Percentiles rank a stretch among this genome's conserved stretches.
phyloP scores from a whole-genome alignment of 64 coral and sea anemone species.

The Dendrophyllia cribrosa region DNA sequence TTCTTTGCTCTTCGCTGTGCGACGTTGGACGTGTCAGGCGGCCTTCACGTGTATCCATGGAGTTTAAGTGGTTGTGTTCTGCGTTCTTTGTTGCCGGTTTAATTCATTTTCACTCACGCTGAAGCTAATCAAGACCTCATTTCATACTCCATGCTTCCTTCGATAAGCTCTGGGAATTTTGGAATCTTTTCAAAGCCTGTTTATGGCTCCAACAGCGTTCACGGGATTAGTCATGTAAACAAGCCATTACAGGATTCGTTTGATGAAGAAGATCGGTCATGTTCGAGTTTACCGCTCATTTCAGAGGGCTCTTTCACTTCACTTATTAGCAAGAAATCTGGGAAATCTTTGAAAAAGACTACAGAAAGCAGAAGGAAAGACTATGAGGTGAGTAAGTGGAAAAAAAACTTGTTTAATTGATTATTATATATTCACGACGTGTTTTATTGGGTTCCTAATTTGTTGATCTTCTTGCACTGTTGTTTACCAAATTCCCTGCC shows the following conservation, averaged over 20 bases:
- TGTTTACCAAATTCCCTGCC: no score
- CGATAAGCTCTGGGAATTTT: slow-evolving; percentile 7
- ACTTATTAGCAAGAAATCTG: slow-evolving; percentile 51
- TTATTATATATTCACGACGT: no score
- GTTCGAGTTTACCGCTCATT: slow-evolving; percentile 69
- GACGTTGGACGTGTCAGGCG: no score
- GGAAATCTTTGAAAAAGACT: slow-evolving; percentile 9
- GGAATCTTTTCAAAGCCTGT: slow-evolving; percentile 15
- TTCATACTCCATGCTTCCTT: neutral
- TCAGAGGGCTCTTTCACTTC: slow-evolving; percentile 77
- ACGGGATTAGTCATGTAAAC: slow-evolving; percentile 34
- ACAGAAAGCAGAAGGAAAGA: slow-evolving; percentile 2
- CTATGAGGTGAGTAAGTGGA: neutral
- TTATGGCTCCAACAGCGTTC: neutral
- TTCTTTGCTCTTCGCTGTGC: no score
- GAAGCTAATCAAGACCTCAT: neutral
- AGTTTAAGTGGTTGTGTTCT: neutral
- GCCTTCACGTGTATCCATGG: neutral
- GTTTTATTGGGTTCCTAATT: no score
- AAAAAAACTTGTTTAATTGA: neutral
- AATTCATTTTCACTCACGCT: neutral
- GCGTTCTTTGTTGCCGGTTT: neutral
- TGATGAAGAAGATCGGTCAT: neutral
- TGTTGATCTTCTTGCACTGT: no score
- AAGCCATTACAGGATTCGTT: neutral